Conservation (phyloP, 2,888 invertebrate genomes). For the Nemotelus pantherinus region DNA sequence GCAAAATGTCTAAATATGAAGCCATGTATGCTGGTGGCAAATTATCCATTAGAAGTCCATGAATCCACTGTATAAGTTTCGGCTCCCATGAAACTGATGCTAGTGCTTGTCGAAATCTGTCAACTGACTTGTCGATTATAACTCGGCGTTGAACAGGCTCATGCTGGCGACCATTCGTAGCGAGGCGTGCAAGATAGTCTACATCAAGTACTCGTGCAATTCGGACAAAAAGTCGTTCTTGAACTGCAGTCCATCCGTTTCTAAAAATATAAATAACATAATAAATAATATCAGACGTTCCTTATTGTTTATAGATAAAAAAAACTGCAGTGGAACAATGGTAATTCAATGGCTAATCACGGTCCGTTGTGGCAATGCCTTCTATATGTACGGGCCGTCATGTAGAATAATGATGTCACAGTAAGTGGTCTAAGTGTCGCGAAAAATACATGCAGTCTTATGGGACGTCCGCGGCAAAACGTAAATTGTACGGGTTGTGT, state of each 20-base stretch:
- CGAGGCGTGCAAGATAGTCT: conserved; percentile 73
- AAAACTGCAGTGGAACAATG: neutral
- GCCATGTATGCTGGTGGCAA: conserved; percentile 74
- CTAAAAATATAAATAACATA: conserved; percentile 59
- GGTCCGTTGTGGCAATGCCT: too few species aligned
- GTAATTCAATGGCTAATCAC: neutral
- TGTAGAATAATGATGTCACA: too few species aligned
- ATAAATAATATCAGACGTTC: neutral
- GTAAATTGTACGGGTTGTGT: too few species aligned
- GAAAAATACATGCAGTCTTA: too few species aligned
- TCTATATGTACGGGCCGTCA: too few species aligned
- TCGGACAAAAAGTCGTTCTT: conserved; percentile 73
- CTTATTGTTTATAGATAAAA: neutral
- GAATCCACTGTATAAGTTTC: conserved; percentile 80
- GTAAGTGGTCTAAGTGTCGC: too few species aligned
- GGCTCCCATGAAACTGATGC: conserved; percentile 79
- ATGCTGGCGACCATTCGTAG: conserved; percentile 69
- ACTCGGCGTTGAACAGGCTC: conserved; percentile 77
- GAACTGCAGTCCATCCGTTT: conserved; percentile 71
- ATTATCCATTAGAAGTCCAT: conserved; percentile 74
- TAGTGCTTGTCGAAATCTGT: conserved; percentile 74
- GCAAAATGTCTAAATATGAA: conserved; percentile 80
- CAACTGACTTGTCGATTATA: conserved; percentile 76
- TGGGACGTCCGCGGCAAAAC: too few species aligned
- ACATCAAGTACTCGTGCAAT: conserved; percentile 73